Base-by-base conservation (phyloP, 2,888 invertebrate genomes). In the Drymonia ruficornis region DNA sequence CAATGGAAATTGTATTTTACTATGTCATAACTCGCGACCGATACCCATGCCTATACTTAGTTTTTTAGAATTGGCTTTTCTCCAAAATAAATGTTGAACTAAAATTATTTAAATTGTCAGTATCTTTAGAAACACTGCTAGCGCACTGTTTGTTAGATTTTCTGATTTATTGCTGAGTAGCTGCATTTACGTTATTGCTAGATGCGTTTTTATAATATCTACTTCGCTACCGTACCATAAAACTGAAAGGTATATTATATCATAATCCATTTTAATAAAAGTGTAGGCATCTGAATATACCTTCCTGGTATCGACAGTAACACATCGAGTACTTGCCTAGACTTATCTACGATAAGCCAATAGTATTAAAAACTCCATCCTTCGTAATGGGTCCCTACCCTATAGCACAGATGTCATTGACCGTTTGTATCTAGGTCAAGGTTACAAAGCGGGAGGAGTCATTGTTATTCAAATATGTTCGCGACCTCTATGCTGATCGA, bases 371-470 rank as follows among this genome's bases (percentile, higher is more conserved):
- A 31, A 31, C 31, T 23, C 23, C 23, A 23, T 23, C 23, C 23
- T 23, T 23, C 23, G 23, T 23, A 6, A 23, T 23, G 7, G n/a
- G n/a, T 28, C 28, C 5, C 8, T 7, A 28, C 8, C 11, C 31
- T 31, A 31, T 31, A 31, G 31, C 11, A 12, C 31, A 31, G 45
- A 56, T 59, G 78, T 71, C 70, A 77, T 65, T 56, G 72, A 75
- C 74, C 76, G 66, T 64, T 50, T 50, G n/a, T 36, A 65, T 66
- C 6, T 59, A 61, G 76, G 75, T 78, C 78, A 78, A 78, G 76
- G 75, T 56, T 63, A 63, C 23, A 18, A 45, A 57, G 48, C 47
- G 52, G 55, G 53, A 31, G 45, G 54, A 50, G 50, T 47, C 59
- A 65, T 65, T 69, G 55, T 57, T 70, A 67, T 69, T 67, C 56